Base-by-base conservation (phyloP, 35 echinoderm and acorn worm genomes). In the Acanthaster planci region DNA sequence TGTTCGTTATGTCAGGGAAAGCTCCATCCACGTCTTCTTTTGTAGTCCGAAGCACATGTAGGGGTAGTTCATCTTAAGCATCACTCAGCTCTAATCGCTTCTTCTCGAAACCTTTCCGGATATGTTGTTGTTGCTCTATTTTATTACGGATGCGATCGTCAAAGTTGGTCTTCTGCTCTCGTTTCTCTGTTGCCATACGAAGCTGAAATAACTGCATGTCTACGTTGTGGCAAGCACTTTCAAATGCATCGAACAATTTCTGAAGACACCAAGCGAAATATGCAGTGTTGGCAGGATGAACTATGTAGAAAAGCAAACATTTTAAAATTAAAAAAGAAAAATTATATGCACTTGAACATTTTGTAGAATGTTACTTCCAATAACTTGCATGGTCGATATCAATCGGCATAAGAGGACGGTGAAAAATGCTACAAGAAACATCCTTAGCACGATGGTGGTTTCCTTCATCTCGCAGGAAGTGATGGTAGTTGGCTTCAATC, bases 151-250 rank as follows among this genome's bases (percentile, higher is more conserved):
- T 31, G 21, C 30, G 7, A 22, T 14, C 10, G 15, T 4, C 59
- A 67, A 67, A 67, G 59, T 67, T 67, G 59, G 15, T 67, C 12
- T 22, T n/a, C 30, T 67, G 59, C 3, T 67, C 59, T 8, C 15
- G 7, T 8, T 67, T n/a, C 7, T 7, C 59, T 4, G 30, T n/a
- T 19, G 59, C 21, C 15, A 67, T n/a, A 67, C 59, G 59, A 7
- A 67, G 21, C 2, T 23, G 59, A n/a, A 67, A 67, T n/a, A 67
- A 67, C 59, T 67, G 59, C 59, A 67, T 7, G 21, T 67, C 59
- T n/a, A 67, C 7, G 0, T n/a, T n/a, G 23, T 67, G 59, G 21
- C 59, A 67, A 67, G 59, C 21, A 8, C 30, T 67, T 67, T 67
- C 59, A 22, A 67, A 67, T 31, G 30, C 21, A 31, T 67, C 59